phyloP scores from a whole-genome alignment of 1,140 invertebrate genomes.

The Ceratoteleas bidentatus region DNA sequence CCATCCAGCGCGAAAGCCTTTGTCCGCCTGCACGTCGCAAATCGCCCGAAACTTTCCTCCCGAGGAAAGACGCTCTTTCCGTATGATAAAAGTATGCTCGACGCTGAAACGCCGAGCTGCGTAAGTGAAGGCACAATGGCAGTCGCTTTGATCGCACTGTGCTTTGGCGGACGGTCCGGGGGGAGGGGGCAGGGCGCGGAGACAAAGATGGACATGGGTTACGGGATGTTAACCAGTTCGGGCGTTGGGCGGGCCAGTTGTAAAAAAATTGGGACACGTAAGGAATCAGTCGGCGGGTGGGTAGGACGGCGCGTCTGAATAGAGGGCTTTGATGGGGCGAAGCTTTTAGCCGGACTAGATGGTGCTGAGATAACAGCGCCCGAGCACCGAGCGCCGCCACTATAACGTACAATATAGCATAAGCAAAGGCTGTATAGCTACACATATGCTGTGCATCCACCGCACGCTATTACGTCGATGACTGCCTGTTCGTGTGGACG shows the following conservation, averaged over 20 bases:
- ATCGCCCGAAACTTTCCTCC: too few relatives aligned
- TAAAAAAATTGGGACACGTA: constrained; percentile 75
- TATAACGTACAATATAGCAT: constrained; percentile 49
- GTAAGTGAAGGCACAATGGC: constrained; percentile 40
- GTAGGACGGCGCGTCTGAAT: constrained; percentile 47
- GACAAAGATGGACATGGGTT: constrained; percentile 66
- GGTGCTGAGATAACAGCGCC: constrained; percentile 81
- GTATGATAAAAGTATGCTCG: constrained; percentile 40
- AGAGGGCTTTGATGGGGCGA: constrained; percentile 80
- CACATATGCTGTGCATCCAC: constrained; percentile 53
- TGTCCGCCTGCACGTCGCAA: too few relatives aligned
- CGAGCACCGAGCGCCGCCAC: constrained; percentile 75
- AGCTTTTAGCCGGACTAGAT: constrained; percentile 82
- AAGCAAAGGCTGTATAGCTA: constrained; percentile 45
- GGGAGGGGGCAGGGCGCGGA: constrained; percentile 36
- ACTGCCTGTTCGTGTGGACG: constrained; percentile 41
- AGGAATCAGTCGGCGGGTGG: constrained; percentile 41
- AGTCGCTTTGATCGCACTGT: constrained; percentile 47
- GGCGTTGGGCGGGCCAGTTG: constrained; percentile 66
- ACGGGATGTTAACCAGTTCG: constrained; percentile 75
- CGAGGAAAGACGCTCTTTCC: too few relatives aligned
- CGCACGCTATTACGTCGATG: constrained; percentile 59
- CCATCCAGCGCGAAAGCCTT: too few relatives aligned
- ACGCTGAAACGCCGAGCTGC: constrained; percentile 42
- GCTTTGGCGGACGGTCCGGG: background rate